phyloP scores from a whole-genome alignment of 2,888 invertebrate genomes.

The Drosophila falleni region DNA sequence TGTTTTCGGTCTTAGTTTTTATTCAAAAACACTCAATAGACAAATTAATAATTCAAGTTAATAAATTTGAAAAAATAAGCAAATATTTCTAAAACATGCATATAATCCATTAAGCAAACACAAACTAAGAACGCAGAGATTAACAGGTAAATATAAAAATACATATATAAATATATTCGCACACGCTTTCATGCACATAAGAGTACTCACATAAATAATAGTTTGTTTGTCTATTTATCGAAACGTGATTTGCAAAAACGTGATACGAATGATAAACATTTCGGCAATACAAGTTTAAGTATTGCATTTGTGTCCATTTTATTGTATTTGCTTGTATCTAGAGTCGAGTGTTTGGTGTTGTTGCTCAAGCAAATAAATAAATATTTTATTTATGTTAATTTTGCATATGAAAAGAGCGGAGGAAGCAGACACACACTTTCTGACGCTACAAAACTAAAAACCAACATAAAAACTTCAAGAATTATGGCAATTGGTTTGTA shows the following conservation, averaged over 20 bases:
- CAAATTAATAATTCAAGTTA: conserved; percentile 7
- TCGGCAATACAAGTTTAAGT: conserved; percentile 20
- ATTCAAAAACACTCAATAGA: background rate
- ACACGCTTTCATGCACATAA: conserved; percentile 22
- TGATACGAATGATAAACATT: conserved; percentile 63
- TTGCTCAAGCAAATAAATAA: conserved; percentile 33
- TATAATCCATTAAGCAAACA: conserved; percentile 31
- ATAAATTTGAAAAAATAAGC: conserved; percentile 7
- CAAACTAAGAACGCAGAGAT: conserved; percentile 29
- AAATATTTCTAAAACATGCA: conserved; percentile 7
- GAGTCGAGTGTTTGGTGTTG: conserved; percentile 23
- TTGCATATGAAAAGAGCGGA: conserved; percentile 29
- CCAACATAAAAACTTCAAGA: background rate
- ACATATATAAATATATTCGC: conserved; percentile 11
- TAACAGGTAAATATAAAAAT: conserved; percentile 25
- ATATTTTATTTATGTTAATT: conserved; percentile 46
- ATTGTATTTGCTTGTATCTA: conserved; percentile 28
- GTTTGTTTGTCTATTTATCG: conserved; percentile 42
- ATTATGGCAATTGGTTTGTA: background rate
- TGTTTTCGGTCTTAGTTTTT: background rate
- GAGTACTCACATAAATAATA: conserved; percentile 41
- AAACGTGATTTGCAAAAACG: conserved; percentile 79
- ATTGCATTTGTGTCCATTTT: conserved; percentile 35
- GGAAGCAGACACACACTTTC: conserved; percentile 1
- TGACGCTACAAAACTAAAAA: background rate